Evolutionary conservation across 2,113 vertebrate species (phyloP).

Genomic region (Hippocampus mohnikei): DNA sequence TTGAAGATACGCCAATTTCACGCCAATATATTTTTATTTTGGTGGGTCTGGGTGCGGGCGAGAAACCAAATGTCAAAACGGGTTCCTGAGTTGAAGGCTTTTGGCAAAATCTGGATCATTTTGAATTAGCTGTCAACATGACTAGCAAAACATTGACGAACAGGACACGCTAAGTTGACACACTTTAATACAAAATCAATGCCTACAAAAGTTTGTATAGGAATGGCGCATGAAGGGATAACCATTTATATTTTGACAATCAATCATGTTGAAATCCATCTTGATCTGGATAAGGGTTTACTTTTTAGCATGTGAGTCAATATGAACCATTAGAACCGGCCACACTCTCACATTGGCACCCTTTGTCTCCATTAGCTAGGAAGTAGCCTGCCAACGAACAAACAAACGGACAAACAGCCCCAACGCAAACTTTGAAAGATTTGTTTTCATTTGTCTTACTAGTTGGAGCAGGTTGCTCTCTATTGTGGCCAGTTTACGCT

Average conservation of each 20-base stretch:
- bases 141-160: background rate
- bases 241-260: background rate
- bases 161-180: background rate
- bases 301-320: background rate
- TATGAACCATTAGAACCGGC: background rate
- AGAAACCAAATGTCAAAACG: too few relatives aligned
- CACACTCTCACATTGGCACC: background rate
- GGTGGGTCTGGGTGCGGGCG: background rate
- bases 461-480: background rate
- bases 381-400: background rate
- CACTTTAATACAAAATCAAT: background rate
- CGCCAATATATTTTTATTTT: background rate
- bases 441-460: background rate
- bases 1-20: background rate
- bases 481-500: background rate
- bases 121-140: background rate
- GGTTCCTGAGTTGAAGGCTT: too few relatives aligned
- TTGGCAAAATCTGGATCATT: background rate
- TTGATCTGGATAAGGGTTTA: background rate
- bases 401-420: background rate
- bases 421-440: background rate
- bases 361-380: background rate
- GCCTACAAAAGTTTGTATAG: background rate
- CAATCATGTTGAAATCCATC: background rate
- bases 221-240: background rate